Conservation (phyloP, 1,140 invertebrate genomes). For the Drosophila aff. region DNA sequence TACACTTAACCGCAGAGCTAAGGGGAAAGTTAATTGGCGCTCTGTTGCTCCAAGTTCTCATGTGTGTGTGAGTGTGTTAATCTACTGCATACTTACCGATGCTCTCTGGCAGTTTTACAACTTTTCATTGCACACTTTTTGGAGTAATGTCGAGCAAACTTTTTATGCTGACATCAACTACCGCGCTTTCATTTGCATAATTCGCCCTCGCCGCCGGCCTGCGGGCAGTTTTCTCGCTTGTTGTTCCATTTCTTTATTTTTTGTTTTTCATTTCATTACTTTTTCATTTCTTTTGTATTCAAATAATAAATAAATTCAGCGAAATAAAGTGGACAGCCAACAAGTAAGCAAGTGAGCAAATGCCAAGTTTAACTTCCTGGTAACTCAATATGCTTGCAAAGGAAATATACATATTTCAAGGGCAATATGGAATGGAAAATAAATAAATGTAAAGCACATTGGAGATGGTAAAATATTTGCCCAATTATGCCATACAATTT, state of each 20-base stretch:
- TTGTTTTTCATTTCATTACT: conserved; percentile 15
- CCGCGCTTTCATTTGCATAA: conserved; percentile 20
- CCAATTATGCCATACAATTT: not conserved
- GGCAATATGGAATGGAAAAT: conserved; percentile 11
- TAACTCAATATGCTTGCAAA: conserved; percentile 20
- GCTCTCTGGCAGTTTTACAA: not conserved
- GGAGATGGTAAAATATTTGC: conserved; percentile 7
- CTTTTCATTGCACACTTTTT: conserved; percentile 14
- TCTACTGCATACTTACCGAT: not conserved
- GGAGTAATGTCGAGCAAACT: not conserved
- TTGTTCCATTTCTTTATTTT: not conserved
- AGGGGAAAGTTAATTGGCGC: conserved; percentile 24
- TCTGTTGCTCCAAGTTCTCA: not conserved
- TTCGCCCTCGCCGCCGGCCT: not conserved
- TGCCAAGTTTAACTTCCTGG: conserved; percentile 18
- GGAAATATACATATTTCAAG: not conserved
- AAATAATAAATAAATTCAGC: conserved; percentile 10
- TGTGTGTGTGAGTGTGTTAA: not conserved
- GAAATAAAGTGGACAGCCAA: conserved; percentile 3
- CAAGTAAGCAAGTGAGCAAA: conserved; percentile 12
- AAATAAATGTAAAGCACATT: conserved; percentile 10
- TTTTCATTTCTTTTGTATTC: conserved; percentile 10
- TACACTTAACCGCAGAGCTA: conserved; percentile 31
- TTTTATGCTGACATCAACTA: conserved; percentile 9
- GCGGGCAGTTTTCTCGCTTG: conserved; percentile 1